These are phyloP conservation scores for Acipenser ruthenus DNA, from an alignment of 2,797 vertebrate species.

Conservation along the genomic window DNA sequence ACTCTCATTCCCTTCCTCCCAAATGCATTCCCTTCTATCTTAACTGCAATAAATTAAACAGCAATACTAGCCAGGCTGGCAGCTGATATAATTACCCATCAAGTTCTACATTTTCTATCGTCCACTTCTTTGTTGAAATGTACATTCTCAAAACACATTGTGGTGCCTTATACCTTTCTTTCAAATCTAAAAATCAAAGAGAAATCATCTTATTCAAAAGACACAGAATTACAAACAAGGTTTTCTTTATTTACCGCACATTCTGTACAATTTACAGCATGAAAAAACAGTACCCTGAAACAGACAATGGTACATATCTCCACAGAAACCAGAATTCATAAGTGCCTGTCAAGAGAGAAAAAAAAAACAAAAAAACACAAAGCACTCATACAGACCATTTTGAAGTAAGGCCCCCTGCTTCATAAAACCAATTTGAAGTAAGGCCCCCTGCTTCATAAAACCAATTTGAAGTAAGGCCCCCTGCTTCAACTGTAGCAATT, in stretches of 20 bases:
- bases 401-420: too few species aligned
- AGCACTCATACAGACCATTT: not conserved
- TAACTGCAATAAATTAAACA: conserved; percentile 37
- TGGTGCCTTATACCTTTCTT: conserved; percentile 8
- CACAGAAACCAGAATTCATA: not conserved
- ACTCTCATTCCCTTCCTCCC: conserved; percentile 25
- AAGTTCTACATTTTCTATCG: conserved; percentile 30
- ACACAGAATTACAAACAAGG: not conserved
- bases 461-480: not conserved
- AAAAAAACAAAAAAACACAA: not conserved
- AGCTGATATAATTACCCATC: conserved; percentile 40
- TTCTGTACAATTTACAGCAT: not conserved
- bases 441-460: conserved; percentile 2
- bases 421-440: not conserved
- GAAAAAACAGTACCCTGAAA: conserved; percentile 2
- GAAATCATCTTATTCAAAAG: conserved; percentile 9
- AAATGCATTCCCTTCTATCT: conserved; percentile 26
- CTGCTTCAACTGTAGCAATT: conserved; percentile 12
- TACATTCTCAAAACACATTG: conserved; percentile 10
- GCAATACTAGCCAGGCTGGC: conserved; percentile 24
- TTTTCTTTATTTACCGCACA: not conserved
- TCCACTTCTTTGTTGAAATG: conserved; percentile 26
- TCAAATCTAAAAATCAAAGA: not conserved
- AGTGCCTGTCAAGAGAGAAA: not conserved
- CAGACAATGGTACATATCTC: conserved; percentile 1